phyloP scores from a whole-genome alignment of 1,140 invertebrate species.

The Caenorhabditis tropicalis region DNA sequence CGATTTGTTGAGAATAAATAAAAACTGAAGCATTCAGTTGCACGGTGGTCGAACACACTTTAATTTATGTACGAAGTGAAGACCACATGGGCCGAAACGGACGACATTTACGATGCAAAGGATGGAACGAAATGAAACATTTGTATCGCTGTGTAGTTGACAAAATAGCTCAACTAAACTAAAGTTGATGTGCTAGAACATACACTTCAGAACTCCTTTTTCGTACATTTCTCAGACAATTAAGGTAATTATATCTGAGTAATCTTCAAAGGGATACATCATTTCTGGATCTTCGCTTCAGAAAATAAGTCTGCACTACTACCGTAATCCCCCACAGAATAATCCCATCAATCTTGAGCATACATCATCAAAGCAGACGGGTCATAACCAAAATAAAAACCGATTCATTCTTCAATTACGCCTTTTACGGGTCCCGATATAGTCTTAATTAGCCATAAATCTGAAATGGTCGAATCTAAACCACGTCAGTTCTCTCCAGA shows the following conservation, averaged over 20 bases:
- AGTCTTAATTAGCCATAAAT: background rate
- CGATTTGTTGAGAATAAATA: background rate
- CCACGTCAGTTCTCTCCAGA: background rate
- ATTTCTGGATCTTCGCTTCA: no score
- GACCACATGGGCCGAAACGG: conserved; percentile 1
- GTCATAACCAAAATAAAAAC: background rate
- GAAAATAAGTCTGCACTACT: no score
- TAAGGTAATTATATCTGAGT: no score
- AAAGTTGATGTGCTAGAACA: no score
- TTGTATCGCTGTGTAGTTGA: background rate
- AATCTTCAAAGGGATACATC: no score
- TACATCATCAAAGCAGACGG: no score
- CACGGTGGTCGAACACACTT: background rate
- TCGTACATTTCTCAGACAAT: no score
- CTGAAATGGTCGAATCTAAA: background rate
- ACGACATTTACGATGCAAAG: background rate
- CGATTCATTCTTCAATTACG: background rate
- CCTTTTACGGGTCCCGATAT: background rate
- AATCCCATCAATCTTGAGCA: no score
- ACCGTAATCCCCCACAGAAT: no score
- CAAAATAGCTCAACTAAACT: background rate
- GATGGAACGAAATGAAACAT: background rate
- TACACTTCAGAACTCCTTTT: no score
- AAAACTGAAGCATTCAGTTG: background rate
- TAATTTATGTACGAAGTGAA: conserved; percentile 16